phyloP scores from a whole-genome alignment of 2,113 vertebrate genomes.

The Dolichallabes microphthalmus region DNA sequence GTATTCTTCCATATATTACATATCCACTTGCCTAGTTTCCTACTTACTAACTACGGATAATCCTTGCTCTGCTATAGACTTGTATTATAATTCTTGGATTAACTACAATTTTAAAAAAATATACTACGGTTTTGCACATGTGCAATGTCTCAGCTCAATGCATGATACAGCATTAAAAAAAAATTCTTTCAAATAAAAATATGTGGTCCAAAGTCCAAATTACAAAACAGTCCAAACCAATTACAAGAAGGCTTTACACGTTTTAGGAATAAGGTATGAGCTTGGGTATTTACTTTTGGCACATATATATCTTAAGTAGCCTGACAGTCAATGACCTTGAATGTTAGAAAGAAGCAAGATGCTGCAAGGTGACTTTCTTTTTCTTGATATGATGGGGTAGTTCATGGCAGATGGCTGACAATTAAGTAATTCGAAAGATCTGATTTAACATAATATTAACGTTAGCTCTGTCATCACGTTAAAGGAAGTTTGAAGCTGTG shows the following conservation, averaged over 20 bases:
- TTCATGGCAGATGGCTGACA: neutral
- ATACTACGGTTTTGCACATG: neutral
- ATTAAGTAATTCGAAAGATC: neutral
- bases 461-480: neutral
- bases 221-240: neutral
- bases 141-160: neutral
- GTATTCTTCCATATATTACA: neutral
- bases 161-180: neutral
- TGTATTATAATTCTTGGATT: neutral
- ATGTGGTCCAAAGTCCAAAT: neutral
- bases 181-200: neutral
- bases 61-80: neutral
- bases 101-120: neutral
- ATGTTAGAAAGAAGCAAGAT: neutral
- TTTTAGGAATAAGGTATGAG: neutral
- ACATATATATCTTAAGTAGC: neutral
- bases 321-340: neutral
- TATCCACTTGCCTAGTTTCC: neutral
- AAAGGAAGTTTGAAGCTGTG: neutral
- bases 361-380: neutral
- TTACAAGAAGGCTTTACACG: neutral
- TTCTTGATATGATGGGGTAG: neutral
- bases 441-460: constrained; percentile 1
- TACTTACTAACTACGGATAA: neutral
- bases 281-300: neutral